Conservation (phyloP, 2,888 invertebrate genomes). For the Melanargia galathea region DNA sequence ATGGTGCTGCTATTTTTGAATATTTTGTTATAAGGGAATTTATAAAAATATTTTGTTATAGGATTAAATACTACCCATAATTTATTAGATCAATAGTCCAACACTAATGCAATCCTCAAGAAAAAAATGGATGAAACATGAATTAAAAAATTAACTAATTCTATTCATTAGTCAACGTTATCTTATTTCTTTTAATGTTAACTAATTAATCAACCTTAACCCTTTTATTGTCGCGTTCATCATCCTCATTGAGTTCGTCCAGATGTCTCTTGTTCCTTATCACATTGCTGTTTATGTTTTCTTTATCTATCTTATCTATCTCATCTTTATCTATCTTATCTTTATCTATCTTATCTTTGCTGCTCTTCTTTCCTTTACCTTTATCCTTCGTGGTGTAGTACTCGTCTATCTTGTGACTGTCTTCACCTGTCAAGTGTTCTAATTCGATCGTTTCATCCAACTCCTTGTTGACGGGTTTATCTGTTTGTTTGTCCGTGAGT, state of each 20-base stretch:
- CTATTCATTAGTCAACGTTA: no score
- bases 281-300: slow-evolving; percentile 43
- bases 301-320: slow-evolving; percentile 39
- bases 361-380: slow-evolving; percentile 48
- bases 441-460: slow-evolving; percentile 62
- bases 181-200: not conserved
- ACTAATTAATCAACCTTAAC: slow-evolving; percentile 6
- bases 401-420: slow-evolving; percentile 69
- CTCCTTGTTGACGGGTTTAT: slow-evolving; percentile 55
- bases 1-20: no score
- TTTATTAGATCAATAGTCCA: no score
- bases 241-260: slow-evolving; percentile 33
- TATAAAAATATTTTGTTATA: no score
- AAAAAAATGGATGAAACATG: no score
- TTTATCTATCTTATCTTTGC: slow-evolving; percentile 31
- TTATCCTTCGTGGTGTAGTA: slow-evolving; percentile 58
- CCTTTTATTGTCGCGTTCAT: slow-evolving; percentile 7
- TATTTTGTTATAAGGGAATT: no score
- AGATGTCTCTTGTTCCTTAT: slow-evolving; percentile 46
- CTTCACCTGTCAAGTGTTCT: slow-evolving; percentile 61
- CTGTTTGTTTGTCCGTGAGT: slow-evolving; percentile 42
- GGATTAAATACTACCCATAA: no score
- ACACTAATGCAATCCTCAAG: no score
- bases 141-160: no score
- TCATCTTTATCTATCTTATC: slow-evolving; percentile 44